phyloP scores from a whole-genome alignment of 2,113 vertebrate genomes.

The Anarrhichthys ocellatus region DNA sequence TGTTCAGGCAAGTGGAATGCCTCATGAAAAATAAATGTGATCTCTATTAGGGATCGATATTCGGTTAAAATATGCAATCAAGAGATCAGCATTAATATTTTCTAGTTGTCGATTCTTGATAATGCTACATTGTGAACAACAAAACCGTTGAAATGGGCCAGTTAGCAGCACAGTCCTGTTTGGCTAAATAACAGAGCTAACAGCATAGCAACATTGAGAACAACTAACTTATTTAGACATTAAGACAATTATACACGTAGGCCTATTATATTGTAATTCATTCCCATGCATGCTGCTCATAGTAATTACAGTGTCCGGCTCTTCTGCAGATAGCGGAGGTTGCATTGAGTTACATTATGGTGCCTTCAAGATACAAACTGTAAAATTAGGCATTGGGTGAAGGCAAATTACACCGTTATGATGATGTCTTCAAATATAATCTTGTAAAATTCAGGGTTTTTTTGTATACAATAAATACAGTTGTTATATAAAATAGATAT shows the following conservation, averaged over 20 bases:
- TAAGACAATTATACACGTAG: no score
- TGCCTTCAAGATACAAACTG: background rate
- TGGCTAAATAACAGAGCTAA: no score
- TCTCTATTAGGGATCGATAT: background rate
- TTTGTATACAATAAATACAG: background rate
- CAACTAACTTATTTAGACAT: no score
- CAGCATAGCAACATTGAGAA: no score
- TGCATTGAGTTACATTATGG: background rate
- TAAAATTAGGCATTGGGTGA: background rate
- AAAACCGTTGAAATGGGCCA: no score
- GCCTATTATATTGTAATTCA: no score
- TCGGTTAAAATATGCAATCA: background rate
- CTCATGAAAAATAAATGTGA: background rate
- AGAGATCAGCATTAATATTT: background rate
- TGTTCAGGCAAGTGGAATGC: background rate
- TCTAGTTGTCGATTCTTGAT: background rate
- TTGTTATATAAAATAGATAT: background rate
- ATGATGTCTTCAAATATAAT: background rate
- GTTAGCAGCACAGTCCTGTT: background rate
- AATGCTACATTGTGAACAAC: background rate
- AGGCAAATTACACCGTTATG: no score
- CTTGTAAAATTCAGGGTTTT: no score
- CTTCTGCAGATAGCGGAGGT: no score
- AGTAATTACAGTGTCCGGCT: no score
- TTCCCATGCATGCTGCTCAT: no score